Conservation (phyloP, 2,888 invertebrate species). For the Balanococcus diminutus region DNA sequence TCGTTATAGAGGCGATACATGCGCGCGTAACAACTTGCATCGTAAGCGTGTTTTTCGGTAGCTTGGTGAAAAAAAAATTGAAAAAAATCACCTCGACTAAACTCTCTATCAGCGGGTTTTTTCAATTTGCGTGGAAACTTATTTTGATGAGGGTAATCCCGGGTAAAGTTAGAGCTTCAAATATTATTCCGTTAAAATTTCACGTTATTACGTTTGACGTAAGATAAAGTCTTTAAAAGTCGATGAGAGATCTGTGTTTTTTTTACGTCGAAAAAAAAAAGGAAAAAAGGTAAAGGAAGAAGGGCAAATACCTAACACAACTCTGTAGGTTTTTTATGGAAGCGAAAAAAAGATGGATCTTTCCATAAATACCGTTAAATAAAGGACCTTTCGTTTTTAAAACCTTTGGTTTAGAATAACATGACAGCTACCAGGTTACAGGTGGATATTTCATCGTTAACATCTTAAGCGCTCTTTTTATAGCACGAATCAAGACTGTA, state of each 20-base stretch:
- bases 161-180: background rate
- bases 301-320: background rate
- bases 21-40: background rate
- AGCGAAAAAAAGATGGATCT: slow-evolving; percentile 13
- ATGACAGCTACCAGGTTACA: background rate
- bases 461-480: slow-evolving; percentile 17
- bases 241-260: background rate
- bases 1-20: background rate
- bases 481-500: background rate
- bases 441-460: background rate
- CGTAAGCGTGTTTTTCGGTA: background rate
- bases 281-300: background rate
- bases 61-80: background rate
- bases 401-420: slow-evolving; percentile 7
- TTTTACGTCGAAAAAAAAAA: background rate
- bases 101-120: background rate
- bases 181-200: background rate
- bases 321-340: background rate
- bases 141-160: slow-evolving; percentile 8
- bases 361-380: slow-evolving; percentile 7
- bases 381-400: slow-evolving; percentile 12
- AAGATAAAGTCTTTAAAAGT: background rate
- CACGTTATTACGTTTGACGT: slow-evolving; percentile 17
- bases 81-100: slow-evolving; percentile 2
- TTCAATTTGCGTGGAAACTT: background rate